phyloP scores from a whole-genome alignment of 2,888 invertebrate genomes.

The Balanococcus diminutus region DNA sequence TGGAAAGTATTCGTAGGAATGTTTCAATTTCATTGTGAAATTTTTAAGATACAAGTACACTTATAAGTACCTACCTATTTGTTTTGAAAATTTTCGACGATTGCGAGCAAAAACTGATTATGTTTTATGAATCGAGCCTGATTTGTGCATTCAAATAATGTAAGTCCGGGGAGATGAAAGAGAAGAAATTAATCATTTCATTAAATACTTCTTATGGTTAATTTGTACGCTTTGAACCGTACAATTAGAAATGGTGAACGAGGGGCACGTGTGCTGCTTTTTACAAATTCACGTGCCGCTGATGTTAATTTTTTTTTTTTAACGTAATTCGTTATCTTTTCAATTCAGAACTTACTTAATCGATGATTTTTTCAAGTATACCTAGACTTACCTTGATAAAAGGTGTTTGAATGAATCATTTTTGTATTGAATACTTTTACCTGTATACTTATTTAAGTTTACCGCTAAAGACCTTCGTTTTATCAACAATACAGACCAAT shows the following conservation, averaged over 20 bases:
- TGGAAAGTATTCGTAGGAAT: too few relatives aligned
- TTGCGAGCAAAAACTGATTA: too few relatives aligned
- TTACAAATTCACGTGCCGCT: neutral
- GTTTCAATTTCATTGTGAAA: too few relatives aligned
- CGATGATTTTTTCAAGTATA: neutral
- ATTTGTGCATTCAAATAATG: too few relatives aligned
- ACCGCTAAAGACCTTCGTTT: neutral
- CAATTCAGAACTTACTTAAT: neutral
- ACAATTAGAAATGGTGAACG: neutral
- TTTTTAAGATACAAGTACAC: too few relatives aligned
- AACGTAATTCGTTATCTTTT: neutral
- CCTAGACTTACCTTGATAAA: neutral
- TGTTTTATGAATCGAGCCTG: too few relatives aligned
- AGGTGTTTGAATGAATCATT: neutral
- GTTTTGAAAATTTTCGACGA: too few relatives aligned
- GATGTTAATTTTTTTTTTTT: neutral
- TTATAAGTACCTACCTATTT: too few relatives aligned
- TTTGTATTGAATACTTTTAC: neutral
- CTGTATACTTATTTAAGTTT: neutral
- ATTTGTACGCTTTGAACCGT: neutral
- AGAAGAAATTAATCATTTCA: neutral
- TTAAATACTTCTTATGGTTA: neutral
- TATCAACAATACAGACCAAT: neutral
- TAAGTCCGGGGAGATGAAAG: too few relatives aligned
- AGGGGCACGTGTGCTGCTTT: neutral